Evolutionary conservation across 2,113 vertebrate species (phyloP).

Genomic region (Hipposideros armiger): DNA sequence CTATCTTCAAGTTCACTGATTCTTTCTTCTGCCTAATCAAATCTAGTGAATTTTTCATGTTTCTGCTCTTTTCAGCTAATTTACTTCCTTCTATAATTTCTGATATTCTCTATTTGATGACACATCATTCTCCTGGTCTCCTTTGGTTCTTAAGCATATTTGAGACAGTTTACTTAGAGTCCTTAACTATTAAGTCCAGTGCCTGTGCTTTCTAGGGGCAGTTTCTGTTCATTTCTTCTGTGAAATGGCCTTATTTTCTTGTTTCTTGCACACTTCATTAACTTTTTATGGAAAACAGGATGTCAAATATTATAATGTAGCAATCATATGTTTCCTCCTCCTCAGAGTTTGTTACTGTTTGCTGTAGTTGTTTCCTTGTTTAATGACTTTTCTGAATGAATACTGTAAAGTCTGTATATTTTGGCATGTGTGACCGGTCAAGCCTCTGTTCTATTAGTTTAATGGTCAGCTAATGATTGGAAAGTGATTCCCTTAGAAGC

Average conservation of each 20-base stretch:
- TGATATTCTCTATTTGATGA: conserved; percentile 11
- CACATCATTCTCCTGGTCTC: neutral
- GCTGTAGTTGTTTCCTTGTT: neutral
- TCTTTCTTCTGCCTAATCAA: neutral
- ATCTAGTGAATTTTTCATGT: neutral
- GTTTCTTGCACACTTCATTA: neutral
- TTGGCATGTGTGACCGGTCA: neutral
- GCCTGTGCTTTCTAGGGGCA: neutral
- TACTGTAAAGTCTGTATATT: neutral
- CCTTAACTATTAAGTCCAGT: neutral
- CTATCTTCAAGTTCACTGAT: neutral
- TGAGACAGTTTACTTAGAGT: neutral
- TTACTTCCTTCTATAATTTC: neutral
- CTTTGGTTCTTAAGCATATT: neutral
- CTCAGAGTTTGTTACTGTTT: neutral
- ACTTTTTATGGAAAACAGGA: neutral
- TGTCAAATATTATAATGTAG: neutral
- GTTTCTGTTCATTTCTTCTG: neutral
- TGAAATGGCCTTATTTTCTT: neutral
- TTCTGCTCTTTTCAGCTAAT: neutral
- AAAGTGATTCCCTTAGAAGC: neutral
- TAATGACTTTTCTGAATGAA: neutral
- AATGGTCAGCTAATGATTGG: neutral
- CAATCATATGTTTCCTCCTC: neutral
- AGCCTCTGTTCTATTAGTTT: neutral